A percentile compares a stretch with the other conserved stretches of the same genome.
Conservation (phyloP, 2,113 vertebrate genomes). For the Dolichallabes microphthalmus region DNA sequence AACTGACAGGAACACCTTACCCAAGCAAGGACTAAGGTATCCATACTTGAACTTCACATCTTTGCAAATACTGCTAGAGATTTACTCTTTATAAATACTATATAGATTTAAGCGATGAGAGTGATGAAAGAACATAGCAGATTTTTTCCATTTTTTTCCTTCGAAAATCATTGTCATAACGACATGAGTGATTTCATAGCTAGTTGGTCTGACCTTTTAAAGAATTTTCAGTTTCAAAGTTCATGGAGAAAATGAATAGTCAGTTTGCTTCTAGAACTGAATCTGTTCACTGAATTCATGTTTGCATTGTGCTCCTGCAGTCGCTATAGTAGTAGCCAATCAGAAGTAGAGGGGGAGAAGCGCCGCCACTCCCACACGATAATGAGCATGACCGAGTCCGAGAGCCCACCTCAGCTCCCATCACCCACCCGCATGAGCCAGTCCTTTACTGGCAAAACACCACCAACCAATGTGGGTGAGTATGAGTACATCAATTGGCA, state of each 20-base stretch:
- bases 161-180: neutral
- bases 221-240: neutral
- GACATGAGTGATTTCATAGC: neutral
- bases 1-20: constrained; percentile 88
- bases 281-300: neutral
- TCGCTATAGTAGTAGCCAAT: constrained; percentile 82
- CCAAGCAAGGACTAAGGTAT: constrained; percentile 95
- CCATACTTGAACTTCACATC: constrained; percentile 29
- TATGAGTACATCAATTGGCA: constrained; percentile 52
- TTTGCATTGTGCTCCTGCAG: constrained; percentile 31
- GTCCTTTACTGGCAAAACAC: constrained; percentile 78
- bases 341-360: constrained; percentile 80
- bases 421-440: constrained; percentile 79
- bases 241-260: neutral
- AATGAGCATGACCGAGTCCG: constrained; percentile 77
- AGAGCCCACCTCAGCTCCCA: constrained; percentile 83
- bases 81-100: neutral
- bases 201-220: neutral
- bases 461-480: constrained; percentile 89
- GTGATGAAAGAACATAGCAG: neutral
- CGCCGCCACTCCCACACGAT: constrained; percentile 82
- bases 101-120: neutral
- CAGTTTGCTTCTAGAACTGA: too few relatives aligned
- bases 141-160: neutral
- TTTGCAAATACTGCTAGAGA: neutral